A percentile compares a stretch with the other conserved stretches of the same genome.
These are phyloP conservation scores for Hylaeus volcanicus DNA, from an alignment of 1,140 invertebrate species.

Conservation along the genomic window DNA sequence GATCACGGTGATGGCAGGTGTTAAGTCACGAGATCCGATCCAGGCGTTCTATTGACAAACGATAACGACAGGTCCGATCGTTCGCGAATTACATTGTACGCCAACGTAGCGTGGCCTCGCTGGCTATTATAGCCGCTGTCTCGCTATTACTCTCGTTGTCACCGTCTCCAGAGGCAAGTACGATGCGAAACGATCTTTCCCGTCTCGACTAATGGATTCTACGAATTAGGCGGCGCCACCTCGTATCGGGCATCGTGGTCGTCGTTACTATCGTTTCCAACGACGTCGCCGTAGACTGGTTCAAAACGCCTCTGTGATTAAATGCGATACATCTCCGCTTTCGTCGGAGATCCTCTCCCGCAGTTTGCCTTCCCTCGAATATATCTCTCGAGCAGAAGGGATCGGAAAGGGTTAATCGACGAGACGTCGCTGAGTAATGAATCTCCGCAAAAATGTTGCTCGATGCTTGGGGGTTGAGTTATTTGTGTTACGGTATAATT, in stretches of 20 bases:
- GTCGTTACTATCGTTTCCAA: neutral
- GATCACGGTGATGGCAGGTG: neutral
- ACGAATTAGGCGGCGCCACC: conserved; percentile 47
- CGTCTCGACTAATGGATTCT: conserved; percentile 53
- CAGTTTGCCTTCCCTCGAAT: no score
- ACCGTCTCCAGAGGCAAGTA: conserved; percentile 3
- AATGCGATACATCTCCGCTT: conserved; percentile 16
- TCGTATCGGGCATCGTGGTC: neutral
- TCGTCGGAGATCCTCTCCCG: neutral
- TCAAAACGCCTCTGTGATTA: conserved; percentile 20
- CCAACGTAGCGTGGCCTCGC: neutral
- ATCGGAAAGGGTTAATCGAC: no score
- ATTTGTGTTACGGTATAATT: no score
- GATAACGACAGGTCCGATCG: neutral
- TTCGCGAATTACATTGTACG: neutral
- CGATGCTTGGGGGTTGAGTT: no score
- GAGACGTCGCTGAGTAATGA: no score
- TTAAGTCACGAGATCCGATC: neutral
- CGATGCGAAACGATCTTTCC: conserved; percentile 24
- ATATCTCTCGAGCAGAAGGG: no score
- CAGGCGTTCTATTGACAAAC: neutral
- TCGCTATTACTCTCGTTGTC: conserved; percentile 46
- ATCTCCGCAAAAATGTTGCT: no score
- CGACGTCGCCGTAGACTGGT: neutral
- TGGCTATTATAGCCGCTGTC: conserved; percentile 37